These are phyloP conservation scores for Harpegnathos saltator DNA, from an alignment of 1,140 invertebrate species.

Conservation along the genomic window DNA sequence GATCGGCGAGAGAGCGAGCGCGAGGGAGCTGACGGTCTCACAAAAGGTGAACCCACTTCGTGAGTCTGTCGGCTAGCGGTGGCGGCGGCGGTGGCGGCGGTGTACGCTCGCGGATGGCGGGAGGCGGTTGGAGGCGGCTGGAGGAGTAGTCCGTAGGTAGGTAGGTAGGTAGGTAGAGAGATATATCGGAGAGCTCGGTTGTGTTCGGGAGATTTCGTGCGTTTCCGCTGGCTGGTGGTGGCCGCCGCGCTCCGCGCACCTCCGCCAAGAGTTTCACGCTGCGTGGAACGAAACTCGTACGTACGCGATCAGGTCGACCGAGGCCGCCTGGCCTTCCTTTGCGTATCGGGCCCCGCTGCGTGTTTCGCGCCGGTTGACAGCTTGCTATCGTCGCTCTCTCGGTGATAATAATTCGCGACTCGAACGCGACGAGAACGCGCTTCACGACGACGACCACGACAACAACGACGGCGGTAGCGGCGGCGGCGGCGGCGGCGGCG, in stretches of 20 bases:
- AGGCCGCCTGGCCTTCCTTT: slow-evolving; percentile 80
- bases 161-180: slow-evolving; percentile 58
- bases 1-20: slow-evolving; percentile 41
- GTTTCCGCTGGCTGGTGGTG: slow-evolving; percentile 76
- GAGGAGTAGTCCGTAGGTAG: slow-evolving; percentile 46
- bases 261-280: slow-evolving; percentile 81
- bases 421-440: not conserved
- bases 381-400: slow-evolving; percentile 42
- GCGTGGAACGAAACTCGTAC: slow-evolving; percentile 84
- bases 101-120: slow-evolving; percentile 64
- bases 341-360: slow-evolving; percentile 75
- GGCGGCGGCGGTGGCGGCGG: slow-evolving; percentile 23
- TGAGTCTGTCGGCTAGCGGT: slow-evolving; percentile 57
- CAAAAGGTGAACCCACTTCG: slow-evolving; percentile 73
- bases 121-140: slow-evolving; percentile 53
- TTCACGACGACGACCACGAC: slow-evolving; percentile 10
- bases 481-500: not conserved
- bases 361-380: slow-evolving; percentile 71
- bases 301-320: slow-evolving; percentile 83
- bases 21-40: slow-evolving; percentile 44
- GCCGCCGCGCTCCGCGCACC: slow-evolving; percentile 76
- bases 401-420: slow-evolving; percentile 12
- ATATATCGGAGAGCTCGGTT: slow-evolving; percentile 62
- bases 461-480: not conserved
- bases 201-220: slow-evolving; percentile 72